Percentiles rank a stretch among this genome's conserved stretches.
phyloP scores from a whole-genome alignment of 2,797 vertebrate genomes.

The Parauchenoglanis ngamensis region DNA sequence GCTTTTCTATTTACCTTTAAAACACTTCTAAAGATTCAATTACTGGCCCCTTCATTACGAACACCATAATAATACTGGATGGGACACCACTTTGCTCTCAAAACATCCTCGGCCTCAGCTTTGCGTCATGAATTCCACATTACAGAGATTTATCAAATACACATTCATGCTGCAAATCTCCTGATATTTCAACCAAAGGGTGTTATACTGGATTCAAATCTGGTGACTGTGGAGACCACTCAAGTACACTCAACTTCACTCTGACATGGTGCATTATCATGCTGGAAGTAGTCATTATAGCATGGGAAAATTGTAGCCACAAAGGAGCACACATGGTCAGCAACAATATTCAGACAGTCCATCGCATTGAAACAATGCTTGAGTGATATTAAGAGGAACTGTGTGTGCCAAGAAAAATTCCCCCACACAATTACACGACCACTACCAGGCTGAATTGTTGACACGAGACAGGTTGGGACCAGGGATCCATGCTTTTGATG shows the following conservation, averaged over 20 bases:
- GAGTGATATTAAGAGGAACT: not conserved
- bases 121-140: constrained; percentile 12
- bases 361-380: not conserved
- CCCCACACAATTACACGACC: not conserved
- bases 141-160: constrained; percentile 58
- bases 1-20: not conserved
- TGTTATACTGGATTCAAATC: not conserved
- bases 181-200: constrained; percentile 17
- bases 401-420: not conserved
- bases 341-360: not conserved
- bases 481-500: not conserved
- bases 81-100: not conserved
- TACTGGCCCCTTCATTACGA: not conserved
- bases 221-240: not conserved
- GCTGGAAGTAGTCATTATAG: not conserved
- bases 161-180: not conserved
- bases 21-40: not conserved
- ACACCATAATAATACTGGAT: not conserved
- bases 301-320: not conserved
- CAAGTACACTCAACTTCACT: not conserved
- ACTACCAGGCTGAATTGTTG: not conserved
- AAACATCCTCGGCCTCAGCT: not conserved
- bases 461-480: not conserved
- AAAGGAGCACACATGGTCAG: not conserved
- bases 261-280: not conserved